Conservation (phyloP, 2,797 vertebrate genomes). For the Aldrovandia affinis region DNA sequence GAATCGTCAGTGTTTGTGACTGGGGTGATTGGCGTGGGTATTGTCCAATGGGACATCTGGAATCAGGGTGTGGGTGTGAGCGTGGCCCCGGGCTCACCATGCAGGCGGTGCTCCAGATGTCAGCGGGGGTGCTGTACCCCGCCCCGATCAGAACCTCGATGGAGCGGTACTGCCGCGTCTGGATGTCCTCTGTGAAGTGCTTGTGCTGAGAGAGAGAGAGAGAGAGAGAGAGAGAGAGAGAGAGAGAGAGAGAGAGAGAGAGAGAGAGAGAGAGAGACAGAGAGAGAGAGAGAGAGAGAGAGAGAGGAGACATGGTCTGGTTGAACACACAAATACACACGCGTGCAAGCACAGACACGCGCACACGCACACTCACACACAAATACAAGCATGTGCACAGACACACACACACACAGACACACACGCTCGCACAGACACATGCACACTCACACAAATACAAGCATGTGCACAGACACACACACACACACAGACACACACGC, state of each 20-base stretch:
- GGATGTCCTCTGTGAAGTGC: conserved; percentile 99
- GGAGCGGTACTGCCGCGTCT: conserved; percentile 96
- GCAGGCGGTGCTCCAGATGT: conserved; percentile 99
- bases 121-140: conserved; percentile 95
- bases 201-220: conserved; percentile 92
- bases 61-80: too few relatives aligned
- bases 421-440: not conserved
- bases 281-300: conserved; percentile 42
- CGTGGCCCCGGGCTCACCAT: conserved; percentile 89
- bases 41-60: too few relatives aligned
- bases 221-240: too few relatives aligned
- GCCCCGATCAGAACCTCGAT: conserved; percentile 98
- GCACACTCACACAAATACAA: not conserved
- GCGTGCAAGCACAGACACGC: too few relatives aligned
- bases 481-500: conserved; percentile 8
- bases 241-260: too few relatives aligned
- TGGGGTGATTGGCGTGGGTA: too few relatives aligned
- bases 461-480: conserved; percentile 26
- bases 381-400: too few relatives aligned
- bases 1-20: too few relatives aligned
- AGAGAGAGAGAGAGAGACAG: conserved; percentile 40
- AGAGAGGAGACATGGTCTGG: too few relatives aligned
- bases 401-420: not conserved
- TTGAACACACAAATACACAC: not conserved
- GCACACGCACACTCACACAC: too few relatives aligned